Evolutionary conservation across 2,797 vertebrate genomes (phyloP), one percentile per base, ranked within the genome.

Genomic region (Euphonia xanthogaster): DNA sequence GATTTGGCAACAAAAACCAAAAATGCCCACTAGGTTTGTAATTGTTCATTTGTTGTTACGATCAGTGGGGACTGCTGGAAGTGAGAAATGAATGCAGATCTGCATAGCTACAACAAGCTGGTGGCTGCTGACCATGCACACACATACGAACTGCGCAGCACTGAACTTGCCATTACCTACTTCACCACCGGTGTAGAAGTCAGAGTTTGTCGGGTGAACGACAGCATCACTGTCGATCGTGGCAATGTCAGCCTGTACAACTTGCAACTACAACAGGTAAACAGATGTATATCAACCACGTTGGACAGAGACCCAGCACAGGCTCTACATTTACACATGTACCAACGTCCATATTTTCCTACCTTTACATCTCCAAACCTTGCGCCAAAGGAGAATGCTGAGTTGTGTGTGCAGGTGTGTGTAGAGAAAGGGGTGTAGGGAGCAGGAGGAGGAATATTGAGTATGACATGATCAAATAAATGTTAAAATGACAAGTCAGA

Each of bases 221-320:
- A 99, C 98, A 98, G 99, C 99, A 97, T 99, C 99, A 98, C 99
- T 99, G 98, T 99, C 99, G 98, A 99, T 98, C 97, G 98, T 98
- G 98, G 99, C 99, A 99, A 99, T 99, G 98, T 99, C 99, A 98
- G 99, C 99, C 98, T 99, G 99, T 98, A 99, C 99, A 99, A 99
- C 99, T 99, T 99, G 99, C 98, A 99, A 99, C 99, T 99, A 99
- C 98, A 99, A 99, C 97, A 98, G 98, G 98, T 98, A 98, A 98
- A 98, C 98, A 98, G 93, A 98, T 98, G 98, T 94, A 98, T 95
- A 98, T 98, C 98, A 98, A 98, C 98, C 97, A 98, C 97, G 98
- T 97, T 98, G 98, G 98, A 98, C 96, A 97, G 97, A 97, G 98
- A 98, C 97, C 97, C 98, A 97, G 96, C 97, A 98, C 97, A 98